Evolutionary conservation across 2,888 invertebrate genomes (phyloP).

Genomic region (Xestobium rufovillosum): DNA sequence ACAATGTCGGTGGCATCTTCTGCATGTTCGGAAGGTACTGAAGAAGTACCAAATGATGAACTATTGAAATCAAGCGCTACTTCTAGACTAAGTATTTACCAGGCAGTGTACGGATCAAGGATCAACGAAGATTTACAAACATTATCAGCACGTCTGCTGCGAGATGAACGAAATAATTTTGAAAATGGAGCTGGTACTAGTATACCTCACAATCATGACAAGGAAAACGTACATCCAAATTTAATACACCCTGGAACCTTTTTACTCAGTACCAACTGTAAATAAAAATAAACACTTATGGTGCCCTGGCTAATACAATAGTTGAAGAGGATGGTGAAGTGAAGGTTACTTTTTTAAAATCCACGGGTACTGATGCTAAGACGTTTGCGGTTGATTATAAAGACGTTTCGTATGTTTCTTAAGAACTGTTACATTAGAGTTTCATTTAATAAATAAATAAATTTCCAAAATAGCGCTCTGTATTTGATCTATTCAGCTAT

Average conservation of each 20-base stretch:
- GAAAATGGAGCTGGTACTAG: too few relatives aligned
- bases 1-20: too few relatives aligned
- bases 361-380: background rate
- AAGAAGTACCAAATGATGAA: constrained; percentile 6
- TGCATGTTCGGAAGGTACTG: too few relatives aligned
- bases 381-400: background rate
- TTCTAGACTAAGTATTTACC: constrained; percentile 14
- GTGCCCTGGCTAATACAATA: background rate
- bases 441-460: too few relatives aligned
- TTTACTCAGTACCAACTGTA: background rate
- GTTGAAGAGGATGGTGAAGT: constrained; percentile 7
- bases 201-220: constrained; percentile 5
- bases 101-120: constrained; percentile 10
- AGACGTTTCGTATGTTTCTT: too few relatives aligned
- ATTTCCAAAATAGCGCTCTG: too few relatives aligned
- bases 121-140: constrained; percentile 11
- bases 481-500: too few relatives aligned
- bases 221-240: constrained; percentile 7
- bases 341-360: constrained; percentile 2
- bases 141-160: constrained; percentile 3
- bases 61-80: constrained; percentile 6
- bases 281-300: background rate
- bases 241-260: constrained; percentile 3
- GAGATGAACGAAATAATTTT: background rate
- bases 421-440: too few relatives aligned